Base-by-base conservation (phyloP, 1,140 invertebrate genomes). In the Pissodes strobi region DNA sequence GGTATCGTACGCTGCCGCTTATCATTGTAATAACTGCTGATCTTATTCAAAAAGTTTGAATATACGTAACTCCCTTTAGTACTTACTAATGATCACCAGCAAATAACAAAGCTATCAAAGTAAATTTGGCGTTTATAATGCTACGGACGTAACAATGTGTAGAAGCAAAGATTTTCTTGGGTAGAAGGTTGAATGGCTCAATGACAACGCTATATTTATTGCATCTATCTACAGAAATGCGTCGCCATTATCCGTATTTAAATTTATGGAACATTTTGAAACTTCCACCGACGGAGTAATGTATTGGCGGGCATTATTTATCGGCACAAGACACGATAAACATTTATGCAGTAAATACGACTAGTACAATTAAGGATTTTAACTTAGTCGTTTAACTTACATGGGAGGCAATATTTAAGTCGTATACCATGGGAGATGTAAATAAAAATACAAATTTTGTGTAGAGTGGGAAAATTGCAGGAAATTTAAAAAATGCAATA, bases 251-350 rank as follows among this genome's bases (percentile, higher is more conserved):
- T 39, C 18, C 52, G 34, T 39, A 41, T 55, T 55, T 55, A 41
- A 55, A 52, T 52, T 52, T 52, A 52, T 52, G 48, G 48, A 52
- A 52, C 48, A 41, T 55, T 55, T 41, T 55, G 17, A 39, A 39
- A 21, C 30, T 55, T 55, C 18, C 17, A 39, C 48, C 13, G 25
- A 27, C 25, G 25, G 25, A 27, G 34, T 55, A 55, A 55, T 55
- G 52, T 39, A 55, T 39, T 38, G 52, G 37, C 19, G 22, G 48
- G 13, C 37, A 55, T 55, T 39, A 55, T 55, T 55, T 55, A 55
- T 55, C n/a, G 19, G 37, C 19, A 22, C 18, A 25, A 55, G 19
- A 41, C 21, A 55, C 37, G 34, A 55, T 55, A 38, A 55, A 55
- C 52, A 55, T 55, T 55, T 55, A 19, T 39, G 30, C 30, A 55